Percentiles rank a stretch among this genome's conserved stretches.
These are phyloP conservation scores for Phoeniculus purpureus DNA, from an alignment of 2,797 vertebrate genomes.

Conservation along the genomic window DNA sequence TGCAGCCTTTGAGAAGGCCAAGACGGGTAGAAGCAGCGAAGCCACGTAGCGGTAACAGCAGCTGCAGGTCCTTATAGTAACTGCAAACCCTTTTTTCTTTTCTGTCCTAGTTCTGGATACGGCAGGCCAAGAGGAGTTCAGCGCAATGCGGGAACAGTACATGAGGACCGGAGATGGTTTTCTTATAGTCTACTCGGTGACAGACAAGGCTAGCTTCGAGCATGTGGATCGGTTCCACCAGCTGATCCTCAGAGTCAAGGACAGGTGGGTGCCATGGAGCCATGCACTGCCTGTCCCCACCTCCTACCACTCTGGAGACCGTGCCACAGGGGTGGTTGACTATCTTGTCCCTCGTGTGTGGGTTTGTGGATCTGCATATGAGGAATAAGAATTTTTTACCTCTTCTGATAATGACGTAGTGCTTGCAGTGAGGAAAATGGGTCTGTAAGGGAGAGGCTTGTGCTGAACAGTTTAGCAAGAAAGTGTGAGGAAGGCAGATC, in stretches of 20 bases:
- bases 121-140: conserved; percentile 98
- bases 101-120: conserved; percentile 91
- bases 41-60: not conserved
- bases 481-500: not conserved
- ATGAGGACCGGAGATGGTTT: conserved; percentile 99
- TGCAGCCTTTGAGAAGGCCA: not conserved
- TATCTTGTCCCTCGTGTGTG: rapidly evolving
- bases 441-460: not conserved
- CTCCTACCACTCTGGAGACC: rapidly evolving
- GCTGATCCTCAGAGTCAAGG: conserved; percentile 97
- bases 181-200: conserved; percentile 97
- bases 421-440: rapidly evolving
- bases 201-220: conserved; percentile 98
- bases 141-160: conserved; percentile 98
- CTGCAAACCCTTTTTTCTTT: not conserved
- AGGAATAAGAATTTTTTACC: not conserved
- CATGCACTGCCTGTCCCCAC: not conserved
- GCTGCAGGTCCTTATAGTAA: not conserved
- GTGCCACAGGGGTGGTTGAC: rapidly evolving
- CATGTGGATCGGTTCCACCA: conserved; percentile 98
- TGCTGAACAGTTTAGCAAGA: not conserved
- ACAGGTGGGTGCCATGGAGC: conserved; percentile 82
- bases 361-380: not conserved
- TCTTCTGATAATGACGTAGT: not conserved
- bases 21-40: not conserved